Evolutionary conservation across 2,797 vertebrate genomes (phyloP), one percentile per base, ranked within the genome.

Genomic region (Gallirallus australis): DNA sequence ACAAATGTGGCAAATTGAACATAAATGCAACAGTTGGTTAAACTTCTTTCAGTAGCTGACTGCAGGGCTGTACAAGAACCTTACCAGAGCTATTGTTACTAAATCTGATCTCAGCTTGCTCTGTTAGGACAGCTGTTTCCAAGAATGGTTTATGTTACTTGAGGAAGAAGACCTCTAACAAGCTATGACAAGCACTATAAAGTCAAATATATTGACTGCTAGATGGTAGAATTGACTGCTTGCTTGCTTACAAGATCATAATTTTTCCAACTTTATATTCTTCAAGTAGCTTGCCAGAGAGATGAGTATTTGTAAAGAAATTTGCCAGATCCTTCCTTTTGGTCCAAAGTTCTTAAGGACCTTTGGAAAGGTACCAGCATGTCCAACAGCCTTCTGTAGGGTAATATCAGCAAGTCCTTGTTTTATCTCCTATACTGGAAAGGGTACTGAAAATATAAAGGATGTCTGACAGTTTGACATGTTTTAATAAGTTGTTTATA

Each of bases 401-500:
- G 19, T 35, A 60, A 14, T 81, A 40, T 50, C 48, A 81, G 28
- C 19, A 81, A 94, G 69, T 60, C 37, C 76, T 86, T 92, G 45
- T 56, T 88, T 86, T 90, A 56, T 86, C 25, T 94, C 25, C 8
- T 78, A 1, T 50, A 37, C 12, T 52, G 33, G 57, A 86, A 90
- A 92, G 30, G 31, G 33, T 35, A 71, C 53, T 68, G 86, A 92
- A 94, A 86, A 83, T 56, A 90, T 45, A 83, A 88, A 91, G 48
- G 40, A 63, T 37, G 19, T 87, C 79, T 90, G 90, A 77, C 68
- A 86, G 71, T 77, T 86, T 94, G 88, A 68, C 92, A n/a, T 91
- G 35, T 82, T 91, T 96, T 82, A 93, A 52, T 50, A 91, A 85
- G 77, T 90, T 88, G 77, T 92, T 94, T 91, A 88, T 94, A 80